phyloP scores from a whole-genome alignment of 2,888 invertebrate species.

The Pasiphila rectangulata region DNA sequence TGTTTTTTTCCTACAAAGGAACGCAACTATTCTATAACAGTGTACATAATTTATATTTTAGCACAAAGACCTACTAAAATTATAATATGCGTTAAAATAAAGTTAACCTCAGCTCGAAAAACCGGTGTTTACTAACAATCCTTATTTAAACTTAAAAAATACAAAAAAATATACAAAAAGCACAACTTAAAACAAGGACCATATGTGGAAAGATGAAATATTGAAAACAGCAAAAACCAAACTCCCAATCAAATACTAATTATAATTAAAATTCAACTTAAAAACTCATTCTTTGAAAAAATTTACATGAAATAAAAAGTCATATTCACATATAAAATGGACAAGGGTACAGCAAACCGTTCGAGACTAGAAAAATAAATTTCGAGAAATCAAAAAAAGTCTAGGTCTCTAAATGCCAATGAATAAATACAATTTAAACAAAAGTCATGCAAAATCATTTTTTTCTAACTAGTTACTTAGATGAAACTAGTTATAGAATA shows the following conservation, averaged over 20 bases:
- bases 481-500: too few species aligned
- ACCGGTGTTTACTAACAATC: conserved; percentile 13
- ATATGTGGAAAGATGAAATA: conserved; percentile 16
- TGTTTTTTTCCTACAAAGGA: too few species aligned
- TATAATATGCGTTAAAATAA: too few species aligned
- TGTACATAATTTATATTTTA: too few species aligned
- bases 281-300: conserved; percentile 19
- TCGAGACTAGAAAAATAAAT: conserved; percentile 13
- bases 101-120: not conserved
- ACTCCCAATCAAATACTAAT: conserved; percentile 3
- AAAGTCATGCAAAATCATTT: conserved; percentile 1
- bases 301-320: conserved; percentile 9
- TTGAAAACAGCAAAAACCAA: conserved; percentile 14
- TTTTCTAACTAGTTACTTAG: too few species aligned
- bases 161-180: conserved; percentile 26
- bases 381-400: conserved; percentile 7
- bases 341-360: not conserved
- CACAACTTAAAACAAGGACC: conserved; percentile 18
- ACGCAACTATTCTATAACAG: too few species aligned
- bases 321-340: conserved; percentile 6
- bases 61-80: too few species aligned
- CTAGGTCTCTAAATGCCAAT: conserved; percentile 7
- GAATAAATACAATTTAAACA: conserved; percentile 1
- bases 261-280: conserved; percentile 17
- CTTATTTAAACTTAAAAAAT: conserved; percentile 27